Conservation (phyloP, 2,797 vertebrate species). For the Oreochromis mossambicus region DNA sequence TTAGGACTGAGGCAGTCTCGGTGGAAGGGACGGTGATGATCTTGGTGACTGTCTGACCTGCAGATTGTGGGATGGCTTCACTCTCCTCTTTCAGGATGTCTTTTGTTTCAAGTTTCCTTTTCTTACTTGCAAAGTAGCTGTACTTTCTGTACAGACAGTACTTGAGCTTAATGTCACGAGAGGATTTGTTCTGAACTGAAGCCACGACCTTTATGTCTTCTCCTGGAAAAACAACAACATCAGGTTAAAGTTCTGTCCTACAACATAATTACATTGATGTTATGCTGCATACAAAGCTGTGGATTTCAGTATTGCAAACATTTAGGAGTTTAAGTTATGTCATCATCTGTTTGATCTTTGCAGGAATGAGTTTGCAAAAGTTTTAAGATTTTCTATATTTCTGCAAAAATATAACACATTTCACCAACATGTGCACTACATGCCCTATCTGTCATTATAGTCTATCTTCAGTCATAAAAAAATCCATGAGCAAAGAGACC, state of each 20-base stretch:
- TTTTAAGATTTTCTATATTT: not conserved
- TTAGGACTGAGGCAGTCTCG: constrained; percentile 76
- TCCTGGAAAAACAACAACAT: constrained; percentile 66
- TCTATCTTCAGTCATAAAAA: not conserved
- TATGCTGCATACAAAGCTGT: not conserved
- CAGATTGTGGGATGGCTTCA: constrained; percentile 79
- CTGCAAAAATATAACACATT: not conserved
- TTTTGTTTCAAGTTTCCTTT: constrained; percentile 80
- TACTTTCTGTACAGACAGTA: constrained; percentile 82
- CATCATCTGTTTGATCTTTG: not conserved
- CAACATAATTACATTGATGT: not conserved
- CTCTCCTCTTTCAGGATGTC: constrained; percentile 83
- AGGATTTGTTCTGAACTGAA: constrained; percentile 86
- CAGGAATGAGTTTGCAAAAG: not conserved
- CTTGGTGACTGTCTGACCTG: constrained; percentile 81
- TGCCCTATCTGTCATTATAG: not conserved
- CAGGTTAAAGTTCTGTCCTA: not conserved
- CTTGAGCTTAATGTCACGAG: constrained; percentile 84
- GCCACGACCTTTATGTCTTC: constrained; percentile 86
- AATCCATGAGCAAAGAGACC: not conserved
- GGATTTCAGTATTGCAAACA: not conserved
- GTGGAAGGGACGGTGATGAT: constrained; percentile 81
- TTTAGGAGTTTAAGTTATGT: not conserved
- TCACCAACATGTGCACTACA: not conserved
- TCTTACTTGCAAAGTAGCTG: constrained; percentile 82